Evolutionary conservation across 1,140 invertebrate genomes (phyloP), one percentile per base, ranked within the genome.

Genomic region (Diprion similis): DNA sequence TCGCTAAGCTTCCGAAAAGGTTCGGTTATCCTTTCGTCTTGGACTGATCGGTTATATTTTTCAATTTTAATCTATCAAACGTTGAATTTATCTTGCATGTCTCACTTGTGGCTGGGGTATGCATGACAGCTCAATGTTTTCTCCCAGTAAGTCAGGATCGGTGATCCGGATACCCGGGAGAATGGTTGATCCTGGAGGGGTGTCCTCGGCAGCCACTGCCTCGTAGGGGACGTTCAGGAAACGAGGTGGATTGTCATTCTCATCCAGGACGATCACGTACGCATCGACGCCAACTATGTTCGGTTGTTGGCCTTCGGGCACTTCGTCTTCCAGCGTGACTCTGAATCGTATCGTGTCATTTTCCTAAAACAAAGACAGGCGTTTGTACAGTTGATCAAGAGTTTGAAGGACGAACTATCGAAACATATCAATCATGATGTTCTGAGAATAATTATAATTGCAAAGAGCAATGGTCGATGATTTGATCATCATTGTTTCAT

Each of bases 221-320:
- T 95, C 93, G 85, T 97, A 97, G 0, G 94, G 94, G 72, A 91
- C 91, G 91, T 95, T 84, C 9, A 87, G 85, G 72, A 97, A 97
- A 72, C 91, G 89, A 8, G 96, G 96, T 45, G 94, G 89, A 87
- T 97, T 97, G 80, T 98, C 96, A 83, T 98, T 97, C 78, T 95
- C 94, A 82, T 98, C 96, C 7, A 95, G 84, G 48, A 98, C 92
- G 24, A 97, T 95, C 65, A 97, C 93, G 66, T 93, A 93, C 18
- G 95, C 92, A 8, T 94, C 92, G 19, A 95, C 92, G 74, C 91
- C 89, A 8, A 96, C 92, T 72, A 96, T 86, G 86, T 95, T 96
- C 77, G 94, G 93, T 72, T 91, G 89, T 13, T 91, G 90, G 7
- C 90, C 91, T 4, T 90, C 89, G 7, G 89, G 90, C 8, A 95